A percentile compares a stretch with the other conserved stretches of the same genome.
These are phyloP conservation scores for Channa striata DNA, from an alignment of 2,797 vertebrate species.

Conservation along the genomic window DNA sequence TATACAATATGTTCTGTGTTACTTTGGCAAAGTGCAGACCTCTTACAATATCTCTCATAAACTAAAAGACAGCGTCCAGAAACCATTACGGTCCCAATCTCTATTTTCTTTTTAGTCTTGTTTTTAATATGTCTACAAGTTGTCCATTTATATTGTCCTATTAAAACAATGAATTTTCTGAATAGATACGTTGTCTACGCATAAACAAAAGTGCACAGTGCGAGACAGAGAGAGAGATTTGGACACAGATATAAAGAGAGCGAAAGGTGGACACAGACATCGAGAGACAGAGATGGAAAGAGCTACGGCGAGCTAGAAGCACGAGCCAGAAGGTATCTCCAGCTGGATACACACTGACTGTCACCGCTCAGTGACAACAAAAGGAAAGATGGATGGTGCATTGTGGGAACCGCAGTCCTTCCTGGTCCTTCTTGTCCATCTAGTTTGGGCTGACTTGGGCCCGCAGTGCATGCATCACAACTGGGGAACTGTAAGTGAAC, in stretches of 20 bases:
- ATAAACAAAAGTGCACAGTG: slow-evolving; percentile 45
- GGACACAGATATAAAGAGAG: slow-evolving; percentile 63
- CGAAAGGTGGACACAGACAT: slow-evolving; percentile 39
- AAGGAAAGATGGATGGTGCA: slow-evolving; percentile 57
- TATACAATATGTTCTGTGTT: no score
- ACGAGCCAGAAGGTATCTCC: slow-evolving; percentile 73
- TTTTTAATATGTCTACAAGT: not conserved
- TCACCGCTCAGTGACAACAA: slow-evolving; percentile 42
- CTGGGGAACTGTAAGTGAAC: slow-evolving; percentile 11
- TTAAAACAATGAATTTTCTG: not conserved
- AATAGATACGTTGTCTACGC: not conserved
- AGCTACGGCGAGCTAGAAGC: slow-evolving; percentile 63
- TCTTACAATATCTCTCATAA: no score
- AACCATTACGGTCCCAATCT: no score
- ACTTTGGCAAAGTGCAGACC: no score
- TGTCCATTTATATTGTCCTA: not conserved
- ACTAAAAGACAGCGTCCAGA: no score
- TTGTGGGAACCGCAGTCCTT: slow-evolving; percentile 53
- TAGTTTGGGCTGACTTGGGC: slow-evolving; percentile 2
- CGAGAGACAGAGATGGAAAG: slow-evolving; percentile 78
- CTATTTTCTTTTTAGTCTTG: no score
- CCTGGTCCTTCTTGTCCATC: slow-evolving; percentile 16
- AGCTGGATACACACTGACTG: slow-evolving; percentile 51
- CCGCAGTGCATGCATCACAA: slow-evolving; percentile 7
- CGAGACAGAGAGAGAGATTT: slow-evolving; percentile 59